These are phyloP conservation scores for Chroicocephalus ridibundus DNA, from an alignment of 2,113 vertebrate species.

Conservation along the genomic window DNA sequence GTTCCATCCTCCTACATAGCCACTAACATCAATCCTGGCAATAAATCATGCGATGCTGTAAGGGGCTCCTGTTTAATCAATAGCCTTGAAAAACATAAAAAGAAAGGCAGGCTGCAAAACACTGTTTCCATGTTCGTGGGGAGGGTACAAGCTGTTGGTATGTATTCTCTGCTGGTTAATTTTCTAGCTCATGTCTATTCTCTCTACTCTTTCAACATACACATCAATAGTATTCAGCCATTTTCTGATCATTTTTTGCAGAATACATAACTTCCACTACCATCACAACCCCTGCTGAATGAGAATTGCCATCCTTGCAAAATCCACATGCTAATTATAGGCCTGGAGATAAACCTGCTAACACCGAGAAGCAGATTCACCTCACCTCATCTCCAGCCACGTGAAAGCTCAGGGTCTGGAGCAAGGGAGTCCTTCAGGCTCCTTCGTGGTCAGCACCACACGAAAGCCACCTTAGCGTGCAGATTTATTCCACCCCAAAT, in stretches of 20 bases:
- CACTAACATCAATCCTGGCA: not conserved
- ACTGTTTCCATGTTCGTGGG: not conserved
- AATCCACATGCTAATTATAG: rapidly evolving
- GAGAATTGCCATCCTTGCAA: not conserved
- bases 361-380: not conserved
- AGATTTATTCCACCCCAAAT: not conserved
- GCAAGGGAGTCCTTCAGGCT: not conserved
- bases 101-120: not conserved
- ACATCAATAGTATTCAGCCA: not conserved
- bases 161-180: not conserved
- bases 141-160: not conserved
- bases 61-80: not conserved
- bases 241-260: not conserved
- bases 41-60: not conserved
- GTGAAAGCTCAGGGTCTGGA: not conserved
- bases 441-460: not conserved
- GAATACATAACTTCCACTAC: not conserved
- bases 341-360: not conserved
- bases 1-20: not conserved
- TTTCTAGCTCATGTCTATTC: not conserved
- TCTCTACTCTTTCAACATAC: not conserved
- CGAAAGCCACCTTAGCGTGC: not conserved
- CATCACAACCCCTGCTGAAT: not conserved
- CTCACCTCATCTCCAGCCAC: not conserved
- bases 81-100: not conserved